Evolutionary conservation across 2,113 vertebrate genomes (phyloP), one percentile per base, ranked within the genome.

Genomic region (Thymallus thymallus): DNA sequence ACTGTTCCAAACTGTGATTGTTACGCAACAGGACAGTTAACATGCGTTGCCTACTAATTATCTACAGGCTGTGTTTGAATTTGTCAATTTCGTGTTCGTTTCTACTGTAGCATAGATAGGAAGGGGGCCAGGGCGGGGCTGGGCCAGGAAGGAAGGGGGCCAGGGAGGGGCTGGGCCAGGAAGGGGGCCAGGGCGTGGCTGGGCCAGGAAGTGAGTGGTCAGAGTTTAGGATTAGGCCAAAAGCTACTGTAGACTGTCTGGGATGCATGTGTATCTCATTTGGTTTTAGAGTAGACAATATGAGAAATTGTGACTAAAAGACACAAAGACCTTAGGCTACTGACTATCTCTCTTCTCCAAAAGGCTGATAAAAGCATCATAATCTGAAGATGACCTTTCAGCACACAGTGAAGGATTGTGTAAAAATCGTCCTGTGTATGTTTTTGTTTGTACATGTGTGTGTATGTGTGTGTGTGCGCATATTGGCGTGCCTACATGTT

Each of bases 111-210:
- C n/a, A n/a, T n/a, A n/a, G n/a, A n/a, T n/a, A n/a, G n/a, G n/a
- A n/a, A n/a, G n/a, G n/a, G n/a, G 32, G 32, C 32, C 32, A 35
- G 32, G 32, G 32, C 6, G 32, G 6, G 62, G 77, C 83, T 75
- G 85, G 84, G 32, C 32, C 32, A 90, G 75, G 71, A 74, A 68
- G 76, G 77, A 68, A 67, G 72, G 62, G 71, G 80, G 71, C 60
- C 68, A 46, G 23, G 46, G 1, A 24, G n/a, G 51, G 13, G 20
- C 32, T 35, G 6, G 32, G 35, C 35, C 35, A 29, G 24, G 26
- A 14, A 6, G 5, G 32, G 5, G 6, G 6, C 5, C 32, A 35
- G 1, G 5, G 32, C 7, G 35, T 6, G 7, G 35, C 7, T 35
- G 35, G 35, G 35, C 35, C 35, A 35, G 35, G 35, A 2, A 35